A percentile compares a stretch with the other conserved stretches of the same genome.
Conservation (phyloP, 2,113 vertebrate species). For the Merops nubicus region DNA sequence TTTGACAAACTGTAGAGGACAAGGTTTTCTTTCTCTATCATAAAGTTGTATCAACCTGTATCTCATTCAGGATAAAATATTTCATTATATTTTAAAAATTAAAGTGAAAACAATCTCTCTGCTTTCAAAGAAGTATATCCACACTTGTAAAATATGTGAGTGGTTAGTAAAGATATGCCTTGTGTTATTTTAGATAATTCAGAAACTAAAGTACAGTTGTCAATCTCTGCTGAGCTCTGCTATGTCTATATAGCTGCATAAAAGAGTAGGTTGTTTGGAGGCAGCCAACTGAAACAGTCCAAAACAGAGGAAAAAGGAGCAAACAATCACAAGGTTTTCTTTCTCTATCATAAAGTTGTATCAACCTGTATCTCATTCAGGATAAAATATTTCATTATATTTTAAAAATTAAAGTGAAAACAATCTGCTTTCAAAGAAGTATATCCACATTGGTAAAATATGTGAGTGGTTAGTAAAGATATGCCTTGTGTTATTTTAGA, state of each 20-base stretch:
- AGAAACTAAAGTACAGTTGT: not conserved
- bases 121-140: not conserved
- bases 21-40: not conserved
- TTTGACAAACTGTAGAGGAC: not conserved
- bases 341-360: not conserved
- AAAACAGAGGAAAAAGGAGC: not conserved
- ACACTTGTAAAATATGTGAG: not conserved
- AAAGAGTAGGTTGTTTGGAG: not conserved
- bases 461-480: not conserved
- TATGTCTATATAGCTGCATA: not conserved
- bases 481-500: not conserved
- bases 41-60: not conserved
- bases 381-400: not conserved
- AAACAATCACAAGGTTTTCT: not conserved
- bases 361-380: not conserved
- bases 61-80: too few relatives aligned
- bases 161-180: not conserved
- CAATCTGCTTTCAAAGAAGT: not conserved
- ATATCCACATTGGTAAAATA: not conserved
- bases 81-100: not conserved
- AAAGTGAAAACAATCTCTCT: not conserved
- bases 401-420: not conserved
- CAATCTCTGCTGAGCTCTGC: not conserved
- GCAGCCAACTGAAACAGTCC: not conserved
- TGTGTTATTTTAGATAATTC: not conserved